Conservation (phyloP, 2,888 invertebrate genomes). For the Cephonodes hylas region DNA sequence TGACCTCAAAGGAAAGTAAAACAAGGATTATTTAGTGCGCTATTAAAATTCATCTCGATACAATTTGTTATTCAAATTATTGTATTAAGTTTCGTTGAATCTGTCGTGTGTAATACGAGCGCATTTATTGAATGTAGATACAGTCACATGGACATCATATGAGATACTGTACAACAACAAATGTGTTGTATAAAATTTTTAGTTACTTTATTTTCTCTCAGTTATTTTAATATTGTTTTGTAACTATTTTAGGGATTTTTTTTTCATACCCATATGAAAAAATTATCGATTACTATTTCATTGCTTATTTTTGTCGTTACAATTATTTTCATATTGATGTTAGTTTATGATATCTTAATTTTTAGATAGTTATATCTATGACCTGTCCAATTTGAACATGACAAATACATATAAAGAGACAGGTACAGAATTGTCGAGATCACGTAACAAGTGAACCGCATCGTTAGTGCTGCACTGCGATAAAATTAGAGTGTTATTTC, state of each 20-base stretch:
- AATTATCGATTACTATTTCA: too few species aligned
- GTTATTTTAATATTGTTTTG: too few species aligned
- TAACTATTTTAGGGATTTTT: too few species aligned
- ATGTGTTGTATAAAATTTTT: too few species aligned
- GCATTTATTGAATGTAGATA: neutral
- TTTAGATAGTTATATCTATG: too few species aligned
- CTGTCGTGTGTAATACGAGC: neutral
- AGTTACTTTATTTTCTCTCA: too few species aligned
- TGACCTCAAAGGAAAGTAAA: constrained; percentile 15
- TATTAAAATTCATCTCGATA: constrained; percentile 12
- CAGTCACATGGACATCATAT: too few species aligned
- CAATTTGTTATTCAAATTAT: constrained; percentile 13
- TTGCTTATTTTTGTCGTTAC: too few species aligned
- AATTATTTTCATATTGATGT: too few species aligned
- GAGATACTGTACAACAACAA: too few species aligned
- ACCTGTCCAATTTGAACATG: neutral
- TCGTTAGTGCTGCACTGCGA: constrained; percentile 43
- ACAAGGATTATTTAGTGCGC: constrained; percentile 4
- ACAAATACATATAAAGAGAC: neutral
- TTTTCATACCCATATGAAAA: too few species aligned
- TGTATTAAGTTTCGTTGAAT: neutral
- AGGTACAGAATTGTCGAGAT: constrained; percentile 21
- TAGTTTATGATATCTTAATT: too few species aligned
- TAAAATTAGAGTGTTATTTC: constrained; percentile 62
- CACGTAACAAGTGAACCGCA: constrained; percentile 35